Percentiles rank a stretch among this genome's conserved stretches.
phyloP scores from a whole-genome alignment of 2,113 vertebrate species.

The Rhodinocichla rosea region DNA sequence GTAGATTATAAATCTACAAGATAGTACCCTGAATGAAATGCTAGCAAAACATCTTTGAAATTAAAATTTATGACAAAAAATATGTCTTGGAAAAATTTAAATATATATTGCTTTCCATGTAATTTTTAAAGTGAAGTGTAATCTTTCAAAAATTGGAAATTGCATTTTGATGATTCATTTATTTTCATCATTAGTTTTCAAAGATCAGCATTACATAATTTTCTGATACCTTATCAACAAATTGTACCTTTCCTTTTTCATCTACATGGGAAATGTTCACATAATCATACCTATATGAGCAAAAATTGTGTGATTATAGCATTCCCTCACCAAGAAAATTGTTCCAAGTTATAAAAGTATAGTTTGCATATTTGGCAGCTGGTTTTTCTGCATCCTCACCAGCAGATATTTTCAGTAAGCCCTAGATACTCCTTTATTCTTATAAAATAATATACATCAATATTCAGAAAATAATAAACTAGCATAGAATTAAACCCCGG shows the following conservation, averaged over 20 bases:
- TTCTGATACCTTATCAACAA: background rate
- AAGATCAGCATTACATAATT: background rate
- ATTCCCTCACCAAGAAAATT: background rate
- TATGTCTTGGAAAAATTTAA: background rate
- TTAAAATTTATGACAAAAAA: background rate
- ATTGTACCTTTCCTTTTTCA: background rate
- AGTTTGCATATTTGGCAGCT: background rate
- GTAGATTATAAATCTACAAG: background rate
- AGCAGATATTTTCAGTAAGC: background rate
- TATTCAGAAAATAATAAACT: background rate
- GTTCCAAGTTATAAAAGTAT: background rate
- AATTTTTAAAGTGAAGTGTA: background rate
- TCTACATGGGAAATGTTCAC: background rate
- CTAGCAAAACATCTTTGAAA: background rate
- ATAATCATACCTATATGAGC: fast-evolving
- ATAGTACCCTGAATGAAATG: background rate
- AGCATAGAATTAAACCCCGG: background rate
- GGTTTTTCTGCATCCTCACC: background rate
- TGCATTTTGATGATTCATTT: background rate
- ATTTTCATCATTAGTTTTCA: background rate
- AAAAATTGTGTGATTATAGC: background rate
- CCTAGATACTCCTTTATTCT: background rate
- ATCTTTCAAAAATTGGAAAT: background rate
- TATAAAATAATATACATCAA: background rate
- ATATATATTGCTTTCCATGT: background rate